These are phyloP conservation scores for Euphydryas editha DNA, from an alignment of 2,888 invertebrate genomes.

Conservation along the genomic window DNA sequence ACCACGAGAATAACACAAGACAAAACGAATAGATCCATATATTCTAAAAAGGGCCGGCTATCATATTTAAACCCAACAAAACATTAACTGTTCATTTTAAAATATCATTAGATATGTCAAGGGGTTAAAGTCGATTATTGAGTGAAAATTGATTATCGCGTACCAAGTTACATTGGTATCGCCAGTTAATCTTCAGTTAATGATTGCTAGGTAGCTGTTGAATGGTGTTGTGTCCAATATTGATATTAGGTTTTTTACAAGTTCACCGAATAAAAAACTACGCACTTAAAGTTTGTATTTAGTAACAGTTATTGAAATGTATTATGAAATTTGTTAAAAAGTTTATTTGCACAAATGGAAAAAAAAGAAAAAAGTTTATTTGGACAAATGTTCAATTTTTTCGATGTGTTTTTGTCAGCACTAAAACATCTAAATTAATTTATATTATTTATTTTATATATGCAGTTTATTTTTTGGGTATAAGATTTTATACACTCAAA, in stretches of 20 bases:
- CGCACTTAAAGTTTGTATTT: neutral
- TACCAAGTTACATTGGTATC: conserved; percentile 18
- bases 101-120: conserved; percentile 44
- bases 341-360: neutral
- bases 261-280: neutral
- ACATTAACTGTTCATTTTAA: conserved; percentile 33
- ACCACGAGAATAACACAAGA: conserved; percentile 59
- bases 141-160: conserved; percentile 21
- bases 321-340: neutral
- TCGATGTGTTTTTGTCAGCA: too few species aligned
- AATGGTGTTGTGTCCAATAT: conserved; percentile 24
- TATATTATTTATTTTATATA: too few species aligned
- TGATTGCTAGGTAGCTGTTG: conserved; percentile 36
- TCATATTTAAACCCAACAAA: conserved; percentile 44
- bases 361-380: too few species aligned
- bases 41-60: conserved; percentile 65
- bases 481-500: too few species aligned
- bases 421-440: too few species aligned
- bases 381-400: too few species aligned
- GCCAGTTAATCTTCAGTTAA: conserved; percentile 46
- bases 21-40: conserved; percentile 75
- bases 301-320: neutral
- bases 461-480: too few species aligned
- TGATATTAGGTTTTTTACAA: conserved; percentile 21
- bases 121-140: conserved; percentile 51